phyloP scores from a whole-genome alignment of 2,113 vertebrate species.

The Calyptommatus sinebrachiatus region DNA sequence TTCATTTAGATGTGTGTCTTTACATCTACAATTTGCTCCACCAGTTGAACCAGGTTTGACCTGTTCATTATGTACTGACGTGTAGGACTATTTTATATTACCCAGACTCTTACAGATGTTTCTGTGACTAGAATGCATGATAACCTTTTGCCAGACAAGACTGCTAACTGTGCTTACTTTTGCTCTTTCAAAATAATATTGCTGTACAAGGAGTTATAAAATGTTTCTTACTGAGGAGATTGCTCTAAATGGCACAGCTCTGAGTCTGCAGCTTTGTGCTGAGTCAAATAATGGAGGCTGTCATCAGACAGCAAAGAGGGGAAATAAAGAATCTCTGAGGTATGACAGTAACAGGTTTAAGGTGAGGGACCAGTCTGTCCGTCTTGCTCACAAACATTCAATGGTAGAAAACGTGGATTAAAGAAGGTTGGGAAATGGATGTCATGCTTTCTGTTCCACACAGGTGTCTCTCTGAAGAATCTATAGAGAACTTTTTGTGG shows the following conservation, averaged over 20 bases:
- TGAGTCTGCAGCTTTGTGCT: not conserved
- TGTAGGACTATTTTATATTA: not conserved
- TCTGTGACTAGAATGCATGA: not conserved
- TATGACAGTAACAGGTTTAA: too few relatives aligned
- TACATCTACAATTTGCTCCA: constrained; percentile 19
- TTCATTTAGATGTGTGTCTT: constrained; percentile 16
- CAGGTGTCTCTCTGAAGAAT: too few relatives aligned
- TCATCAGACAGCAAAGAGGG: too few relatives aligned
- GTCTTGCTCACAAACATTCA: too few relatives aligned
- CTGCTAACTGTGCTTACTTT: not conserved
- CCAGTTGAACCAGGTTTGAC: not conserved
- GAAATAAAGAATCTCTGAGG: too few relatives aligned
- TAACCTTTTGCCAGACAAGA: not conserved
- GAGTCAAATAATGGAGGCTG: not conserved
- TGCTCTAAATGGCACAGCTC: constrained; percentile 2
- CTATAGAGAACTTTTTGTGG: too few relatives aligned
- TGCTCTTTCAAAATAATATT: not conserved
- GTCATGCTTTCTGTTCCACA: too few relatives aligned
- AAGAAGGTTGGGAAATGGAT: too few relatives aligned
- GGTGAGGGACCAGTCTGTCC: too few relatives aligned
- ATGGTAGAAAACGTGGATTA: too few relatives aligned
- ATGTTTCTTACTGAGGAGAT: not conserved
- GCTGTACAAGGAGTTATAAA: not conserved
- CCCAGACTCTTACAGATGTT: constrained; percentile 7
- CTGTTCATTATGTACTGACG: not conserved